Conservation (phyloP, 2,888 invertebrate species). For the Drosophila multiciliata region DNA sequence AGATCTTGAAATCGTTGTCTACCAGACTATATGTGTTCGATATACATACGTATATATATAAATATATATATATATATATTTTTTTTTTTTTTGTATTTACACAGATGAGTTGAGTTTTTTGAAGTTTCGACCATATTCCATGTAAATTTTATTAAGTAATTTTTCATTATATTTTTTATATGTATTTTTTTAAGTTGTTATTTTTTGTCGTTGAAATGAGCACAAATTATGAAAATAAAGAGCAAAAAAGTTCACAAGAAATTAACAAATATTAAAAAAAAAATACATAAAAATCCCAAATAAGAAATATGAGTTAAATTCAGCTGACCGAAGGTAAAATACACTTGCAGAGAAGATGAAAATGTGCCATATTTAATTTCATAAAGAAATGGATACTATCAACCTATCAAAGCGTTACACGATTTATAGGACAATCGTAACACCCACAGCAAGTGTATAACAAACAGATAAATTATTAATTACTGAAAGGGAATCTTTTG, state of each 20-base stretch:
- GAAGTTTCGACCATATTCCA: conserved; percentile 52
- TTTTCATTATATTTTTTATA: conserved; percentile 17
- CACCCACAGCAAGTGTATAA: neutral
- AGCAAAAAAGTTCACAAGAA: conserved; percentile 63
- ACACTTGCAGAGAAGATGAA: neutral
- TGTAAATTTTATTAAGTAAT: conserved; percentile 37
- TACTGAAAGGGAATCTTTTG: neutral
- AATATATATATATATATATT: conserved; percentile 20
- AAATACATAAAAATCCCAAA: conserved; percentile 16
- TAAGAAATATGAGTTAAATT: neutral
- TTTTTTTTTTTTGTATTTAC: conserved; percentile 23
- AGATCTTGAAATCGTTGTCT: conserved; percentile 93
- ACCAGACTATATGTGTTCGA: conserved; percentile 85
- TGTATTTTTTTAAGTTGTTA: conserved; percentile 22
- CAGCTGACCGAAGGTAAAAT: neutral
- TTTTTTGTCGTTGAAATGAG: conserved; percentile 47
- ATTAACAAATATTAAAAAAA: conserved; percentile 47
- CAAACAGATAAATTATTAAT: neutral
- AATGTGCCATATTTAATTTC: neutral
- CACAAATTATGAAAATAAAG: conserved; percentile 75
- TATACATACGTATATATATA: conserved; percentile 33
- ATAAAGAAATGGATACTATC: neutral
- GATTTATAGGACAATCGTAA: too few relatives aligned
- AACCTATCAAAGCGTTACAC: neutral
- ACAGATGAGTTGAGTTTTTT: conserved; percentile 38